Conservation (phyloP, 2,113 vertebrate species). For the Solea solea region DNA sequence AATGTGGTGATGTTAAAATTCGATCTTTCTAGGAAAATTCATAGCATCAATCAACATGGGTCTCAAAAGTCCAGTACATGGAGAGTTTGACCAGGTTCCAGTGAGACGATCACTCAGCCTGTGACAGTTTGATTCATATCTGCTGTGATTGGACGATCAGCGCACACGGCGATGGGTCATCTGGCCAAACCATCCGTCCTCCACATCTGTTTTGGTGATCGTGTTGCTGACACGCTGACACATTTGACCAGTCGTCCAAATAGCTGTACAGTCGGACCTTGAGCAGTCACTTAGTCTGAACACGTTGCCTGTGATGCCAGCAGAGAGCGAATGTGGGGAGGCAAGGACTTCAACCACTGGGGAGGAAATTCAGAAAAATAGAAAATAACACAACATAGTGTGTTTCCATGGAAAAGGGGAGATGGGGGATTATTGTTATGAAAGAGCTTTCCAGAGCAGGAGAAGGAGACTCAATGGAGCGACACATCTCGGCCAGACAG, state of each 20-base stretch:
- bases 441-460: constrained; percentile 56
- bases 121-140: constrained; percentile 44
- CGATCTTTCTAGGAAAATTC: too few species aligned
- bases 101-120: constrained; percentile 11
- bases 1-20: too few species aligned
- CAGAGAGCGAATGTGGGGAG: constrained; percentile 16
- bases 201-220: constrained; percentile 52
- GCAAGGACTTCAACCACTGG: constrained; percentile 7
- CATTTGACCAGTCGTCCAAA: constrained; percentile 37
- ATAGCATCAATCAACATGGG: too few species aligned
- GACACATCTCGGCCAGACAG: constrained; percentile 70
- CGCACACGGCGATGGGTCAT: constrained; percentile 25
- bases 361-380: constrained; percentile 32
- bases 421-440: constrained; percentile 57
- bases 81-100: constrained; percentile 16
- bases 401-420: constrained; percentile 58
- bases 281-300: constrained; percentile 21
- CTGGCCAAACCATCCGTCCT: constrained; percentile 29
- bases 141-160: constrained; percentile 41
- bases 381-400: constrained; percentile 40
- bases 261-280: constrained; percentile 34
- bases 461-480: constrained; percentile 58
- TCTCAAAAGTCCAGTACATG: background rate
- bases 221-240: constrained; percentile 33
- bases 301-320: constrained; percentile 30